Percentiles rank a stretch among this genome's conserved stretches.
phyloP scores from a whole-genome alignment of 2,888 invertebrate species.

The Lordiphosa fenestrarum region DNA sequence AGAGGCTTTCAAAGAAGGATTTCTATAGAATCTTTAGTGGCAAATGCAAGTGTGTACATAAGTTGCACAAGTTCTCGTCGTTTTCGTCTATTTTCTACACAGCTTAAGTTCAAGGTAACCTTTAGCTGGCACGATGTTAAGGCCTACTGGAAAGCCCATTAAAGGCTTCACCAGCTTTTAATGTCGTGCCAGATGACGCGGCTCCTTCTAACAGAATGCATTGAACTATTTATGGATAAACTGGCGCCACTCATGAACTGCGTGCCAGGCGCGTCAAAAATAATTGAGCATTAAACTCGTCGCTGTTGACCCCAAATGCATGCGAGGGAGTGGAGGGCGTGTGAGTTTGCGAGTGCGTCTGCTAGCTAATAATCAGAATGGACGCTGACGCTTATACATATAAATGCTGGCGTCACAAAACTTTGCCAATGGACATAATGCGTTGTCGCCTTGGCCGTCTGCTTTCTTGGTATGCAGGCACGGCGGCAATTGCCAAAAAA shows the following conservation, averaged over 20 bases:
- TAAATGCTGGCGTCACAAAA: constrained; percentile 67
- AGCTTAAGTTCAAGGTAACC: constrained; percentile 29
- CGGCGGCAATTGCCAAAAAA: constrained; percentile 30
- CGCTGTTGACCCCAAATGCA: background rate
- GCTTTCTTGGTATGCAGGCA: constrained; percentile 34
- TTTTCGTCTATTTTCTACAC: constrained; percentile 13
- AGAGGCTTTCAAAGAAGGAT: too few species aligned
- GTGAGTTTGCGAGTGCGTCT: constrained; percentile 2
- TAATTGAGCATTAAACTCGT: constrained; percentile 9
- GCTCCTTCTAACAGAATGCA: constrained; percentile 3
- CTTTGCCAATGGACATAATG: constrained; percentile 69
- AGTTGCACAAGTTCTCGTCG: background rate
- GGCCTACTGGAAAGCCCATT: constrained; percentile 2
- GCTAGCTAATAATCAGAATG: constrained; percentile 70
- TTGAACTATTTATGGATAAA: constrained; percentile 16
- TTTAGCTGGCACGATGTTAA: constrained; percentile 21
- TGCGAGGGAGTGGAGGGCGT: constrained; percentile 3
- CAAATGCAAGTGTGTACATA: too few species aligned
- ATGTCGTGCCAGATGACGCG: background rate
- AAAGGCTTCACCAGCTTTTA: background rate
- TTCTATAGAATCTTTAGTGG: too few species aligned
- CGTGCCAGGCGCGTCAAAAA: constrained; percentile 3
- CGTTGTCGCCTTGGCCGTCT: constrained; percentile 42
- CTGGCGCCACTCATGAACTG: constrained; percentile 25
- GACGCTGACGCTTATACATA: constrained; percentile 50